These are phyloP conservation scores for Amphipyra tragopoginis DNA, from an alignment of 2,888 invertebrate species.

Conservation along the genomic window DNA sequence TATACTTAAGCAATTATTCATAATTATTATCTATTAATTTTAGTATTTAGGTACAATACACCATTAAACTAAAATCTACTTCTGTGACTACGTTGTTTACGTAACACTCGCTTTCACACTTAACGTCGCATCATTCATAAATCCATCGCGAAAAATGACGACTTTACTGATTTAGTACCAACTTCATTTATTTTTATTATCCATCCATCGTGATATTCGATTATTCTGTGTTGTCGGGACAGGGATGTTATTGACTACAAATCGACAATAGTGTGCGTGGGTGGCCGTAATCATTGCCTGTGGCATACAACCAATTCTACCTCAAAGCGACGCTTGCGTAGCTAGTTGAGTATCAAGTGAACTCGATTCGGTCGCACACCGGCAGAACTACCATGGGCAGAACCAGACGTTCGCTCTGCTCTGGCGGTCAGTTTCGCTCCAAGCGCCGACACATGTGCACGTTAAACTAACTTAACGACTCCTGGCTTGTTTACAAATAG, in stretches of 20 bases:
- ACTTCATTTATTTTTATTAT: constrained; percentile 5
- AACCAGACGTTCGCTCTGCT: constrained; percentile 58
- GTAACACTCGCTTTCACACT: constrained; percentile 76
- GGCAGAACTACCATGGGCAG: constrained; percentile 53
- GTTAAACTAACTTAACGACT: constrained; percentile 56
- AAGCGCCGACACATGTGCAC: constrained; percentile 73
- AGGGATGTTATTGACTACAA: constrained; percentile 52
- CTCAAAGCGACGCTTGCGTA: constrained; percentile 55
- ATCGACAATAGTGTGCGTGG: constrained; percentile 58
- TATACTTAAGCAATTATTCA: too few relatives aligned
- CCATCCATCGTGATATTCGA: constrained; percentile 15
- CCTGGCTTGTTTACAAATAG: constrained; percentile 82
- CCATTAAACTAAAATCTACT: constrained; percentile 28
- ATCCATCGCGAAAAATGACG: constrained; percentile 15
- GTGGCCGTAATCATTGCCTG: constrained; percentile 61
- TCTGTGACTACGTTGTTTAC: constrained; percentile 65
- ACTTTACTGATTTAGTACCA: constrained; percentile 4
- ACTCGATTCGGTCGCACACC: constrained; percentile 80
- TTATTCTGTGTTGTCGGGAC: constrained; percentile 23
- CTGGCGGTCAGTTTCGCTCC: constrained; percentile 74
- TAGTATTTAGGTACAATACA: constrained; percentile 7
- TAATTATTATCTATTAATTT: constrained; percentile 1
- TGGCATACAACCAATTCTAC: constrained; percentile 56
- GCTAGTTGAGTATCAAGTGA: constrained; percentile 69
- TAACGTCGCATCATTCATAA: constrained; percentile 40